These are phyloP conservation scores for Momotus momota DNA, from an alignment of 2,797 vertebrate genomes.

Conservation along the genomic window DNA sequence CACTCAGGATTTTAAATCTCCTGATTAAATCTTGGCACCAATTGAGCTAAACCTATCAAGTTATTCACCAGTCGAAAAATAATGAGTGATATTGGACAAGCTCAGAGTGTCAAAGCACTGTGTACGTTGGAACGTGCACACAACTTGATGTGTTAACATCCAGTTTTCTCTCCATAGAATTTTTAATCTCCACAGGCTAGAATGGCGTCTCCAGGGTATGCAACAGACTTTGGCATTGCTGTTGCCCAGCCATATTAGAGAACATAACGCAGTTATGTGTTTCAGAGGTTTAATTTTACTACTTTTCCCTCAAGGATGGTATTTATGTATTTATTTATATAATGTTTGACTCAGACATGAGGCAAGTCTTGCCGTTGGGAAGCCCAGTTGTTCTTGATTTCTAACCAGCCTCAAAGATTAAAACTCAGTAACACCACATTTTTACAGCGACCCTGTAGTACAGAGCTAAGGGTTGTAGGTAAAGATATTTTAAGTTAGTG, in stretches of 20 bases:
- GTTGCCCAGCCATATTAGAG: not conserved
- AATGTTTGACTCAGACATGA: not conserved
- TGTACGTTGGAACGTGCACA: not conserved
- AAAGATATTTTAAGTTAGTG: not conserved
- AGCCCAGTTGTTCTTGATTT: not conserved
- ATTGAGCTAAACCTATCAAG: not conserved
- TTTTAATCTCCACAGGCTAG: not conserved
- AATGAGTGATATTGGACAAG: not conserved
- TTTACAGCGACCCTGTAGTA: not conserved
- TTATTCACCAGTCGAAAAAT: not conserved
- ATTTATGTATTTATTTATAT: not conserved
- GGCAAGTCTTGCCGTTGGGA: not conserved
- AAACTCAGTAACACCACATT: fast-evolving
- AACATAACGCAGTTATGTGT: not conserved
- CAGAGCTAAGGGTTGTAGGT: not conserved
- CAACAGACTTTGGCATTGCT: not conserved
- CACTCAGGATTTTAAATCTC: not conserved
- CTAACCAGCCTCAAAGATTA: not conserved
- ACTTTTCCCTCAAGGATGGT: not conserved
- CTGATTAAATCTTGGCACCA: not conserved
- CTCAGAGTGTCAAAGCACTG: not conserved
- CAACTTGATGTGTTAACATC: not conserved
- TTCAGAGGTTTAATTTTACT: not conserved
- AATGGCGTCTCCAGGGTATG: not conserved
- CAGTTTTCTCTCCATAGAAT: not conserved